These are phyloP conservation scores for Metallyticus violacea DNA, from an alignment of 2,888 invertebrate species.

Conservation along the genomic window DNA sequence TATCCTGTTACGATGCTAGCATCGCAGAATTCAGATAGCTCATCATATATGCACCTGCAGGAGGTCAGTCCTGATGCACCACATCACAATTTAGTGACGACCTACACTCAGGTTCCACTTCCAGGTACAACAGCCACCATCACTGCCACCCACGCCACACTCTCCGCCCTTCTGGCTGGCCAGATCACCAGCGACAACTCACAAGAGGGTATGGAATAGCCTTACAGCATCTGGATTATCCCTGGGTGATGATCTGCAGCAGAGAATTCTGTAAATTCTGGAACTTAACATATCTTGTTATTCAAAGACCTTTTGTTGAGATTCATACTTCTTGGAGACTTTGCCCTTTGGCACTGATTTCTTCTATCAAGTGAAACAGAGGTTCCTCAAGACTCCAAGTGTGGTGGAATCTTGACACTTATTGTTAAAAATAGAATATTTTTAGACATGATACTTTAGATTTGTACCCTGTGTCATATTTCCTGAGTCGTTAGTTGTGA, in stretches of 20 bases:
- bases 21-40: conserved; percentile 25
- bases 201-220: conserved; percentile 20
- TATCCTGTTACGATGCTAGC: conserved; percentile 33
- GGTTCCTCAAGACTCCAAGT: not conserved
- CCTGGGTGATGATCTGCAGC: not conserved
- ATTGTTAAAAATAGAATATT: not conserved
- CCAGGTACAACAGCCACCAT: not conserved
- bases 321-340: not conserved
- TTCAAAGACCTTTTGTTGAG: not conserved
- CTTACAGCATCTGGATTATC: not conserved
- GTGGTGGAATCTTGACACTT: not conserved
- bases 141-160: conserved; percentile 1
- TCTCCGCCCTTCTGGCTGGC: conserved; percentile 19
- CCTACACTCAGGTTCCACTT: not conserved
- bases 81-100: conserved; percentile 16
- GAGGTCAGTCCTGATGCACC: conserved; percentile 21
- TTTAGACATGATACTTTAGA: not conserved
- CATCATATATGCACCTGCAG: conserved; percentile 11
- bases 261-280: too few relatives aligned
- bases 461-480: not conserved
- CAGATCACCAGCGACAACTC: conserved; percentile 19
- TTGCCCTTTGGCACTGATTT: not conserved
- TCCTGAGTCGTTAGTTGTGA: not conserved
- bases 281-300: not conserved
- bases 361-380: not conserved